Percentiles rank a stretch among this genome's conserved stretches.
Conservation (phyloP, 2,113 vertebrate genomes). For the Columbina picui region DNA sequence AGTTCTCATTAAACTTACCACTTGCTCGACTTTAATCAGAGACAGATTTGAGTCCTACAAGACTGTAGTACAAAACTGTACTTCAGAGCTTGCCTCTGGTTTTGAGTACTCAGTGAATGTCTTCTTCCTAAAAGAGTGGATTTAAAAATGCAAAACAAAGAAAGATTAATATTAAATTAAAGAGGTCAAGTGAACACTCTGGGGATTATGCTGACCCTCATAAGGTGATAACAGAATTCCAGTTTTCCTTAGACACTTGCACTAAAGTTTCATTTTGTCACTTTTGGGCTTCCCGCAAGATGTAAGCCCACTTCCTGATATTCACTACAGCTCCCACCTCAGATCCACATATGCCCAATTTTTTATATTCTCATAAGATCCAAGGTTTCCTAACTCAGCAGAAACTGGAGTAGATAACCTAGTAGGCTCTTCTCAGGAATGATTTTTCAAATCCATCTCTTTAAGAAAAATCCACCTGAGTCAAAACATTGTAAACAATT, state of each 20-base stretch:
- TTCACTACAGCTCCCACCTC: constrained; percentile 9
- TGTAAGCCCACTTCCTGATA: constrained; percentile 11
- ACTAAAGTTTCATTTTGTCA: neutral
- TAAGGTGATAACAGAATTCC: neutral
- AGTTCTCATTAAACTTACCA: neutral
- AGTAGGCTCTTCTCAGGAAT: neutral
- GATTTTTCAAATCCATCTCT: neutral
- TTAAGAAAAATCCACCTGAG: neutral
- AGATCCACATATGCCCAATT: neutral
- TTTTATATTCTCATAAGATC: constrained; percentile 8
- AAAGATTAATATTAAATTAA: neutral
- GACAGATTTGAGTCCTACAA: neutral
- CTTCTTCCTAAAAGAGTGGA: neutral
- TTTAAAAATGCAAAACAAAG: neutral
- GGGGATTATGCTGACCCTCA: neutral
- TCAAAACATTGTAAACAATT: neutral
- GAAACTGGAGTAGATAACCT: constrained; percentile 3
- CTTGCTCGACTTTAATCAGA: neutral
- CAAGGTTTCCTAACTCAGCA: constrained; percentile 1
- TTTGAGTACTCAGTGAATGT: neutral
- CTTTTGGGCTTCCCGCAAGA: neutral
- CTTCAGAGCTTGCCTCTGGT: neutral
- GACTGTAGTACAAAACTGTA: neutral
- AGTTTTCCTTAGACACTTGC: neutral
- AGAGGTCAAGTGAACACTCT: neutral